Base-by-base conservation (phyloP, 2,888 invertebrate genomes). In the Colletes collaris region DNA sequence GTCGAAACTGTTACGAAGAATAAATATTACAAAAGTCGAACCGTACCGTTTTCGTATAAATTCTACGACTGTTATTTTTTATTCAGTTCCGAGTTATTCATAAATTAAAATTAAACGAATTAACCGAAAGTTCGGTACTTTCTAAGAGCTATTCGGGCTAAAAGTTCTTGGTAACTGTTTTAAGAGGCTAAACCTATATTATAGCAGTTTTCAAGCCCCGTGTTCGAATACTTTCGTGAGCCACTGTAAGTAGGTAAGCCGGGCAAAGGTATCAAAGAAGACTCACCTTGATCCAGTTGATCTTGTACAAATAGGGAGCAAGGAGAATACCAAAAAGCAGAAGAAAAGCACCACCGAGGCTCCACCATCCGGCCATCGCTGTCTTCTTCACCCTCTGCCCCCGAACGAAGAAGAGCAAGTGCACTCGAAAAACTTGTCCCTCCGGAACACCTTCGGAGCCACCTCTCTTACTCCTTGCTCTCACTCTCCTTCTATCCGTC, bases 281-380 rank as follows among this genome's bases (percentile, higher is more conserved):
- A 88, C 90, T 91, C 68, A 92, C 92, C 83, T 83, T 87, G 82
- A 91, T 86, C 89, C 90, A 91, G 83, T 90, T 91, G 78, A 92
- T 87, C 76, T 91, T 91, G 86, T 88, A 90, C 78, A 91, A 89
- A 81, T 90, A 91, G 58, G 82, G 86, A 52, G 89, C 67, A 75
- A 91, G 91, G 74, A 88, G 74, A 63, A 89, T 77, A 66, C 86
- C 79, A 67, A 80, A 74, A 64, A 89, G 55, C 56, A 84, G 66
- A 66, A 70, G 74, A 71, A 79, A 74, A 65, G 75, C 75, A 60
- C 71, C 84, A 64, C 64, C 78, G 66, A 82, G 75, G 56, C 73
- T 78, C 85, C 85, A 89, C 85, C 84, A 87, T 74, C 66, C 87
- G 68, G 87, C 82, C 86, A 89, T 89, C 79, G 82, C 81, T 70